Conservation (phyloP, 2,113 vertebrate genomes). For the Sarotherodon lohbergeri region DNA sequence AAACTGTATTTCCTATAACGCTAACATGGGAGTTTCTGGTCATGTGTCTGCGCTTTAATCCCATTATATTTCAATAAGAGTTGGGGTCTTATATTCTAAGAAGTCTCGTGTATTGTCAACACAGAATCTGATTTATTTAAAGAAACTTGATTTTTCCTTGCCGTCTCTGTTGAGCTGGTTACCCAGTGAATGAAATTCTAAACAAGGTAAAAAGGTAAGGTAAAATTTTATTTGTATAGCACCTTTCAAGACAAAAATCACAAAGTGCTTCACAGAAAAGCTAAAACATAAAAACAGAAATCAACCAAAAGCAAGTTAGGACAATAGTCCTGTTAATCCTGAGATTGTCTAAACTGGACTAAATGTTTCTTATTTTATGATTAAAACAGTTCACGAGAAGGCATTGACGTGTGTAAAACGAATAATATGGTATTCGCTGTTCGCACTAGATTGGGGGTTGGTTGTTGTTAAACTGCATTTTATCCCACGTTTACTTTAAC, state of each 20-base stretch:
- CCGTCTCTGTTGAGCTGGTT: neutral
- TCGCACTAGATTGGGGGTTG: neutral
- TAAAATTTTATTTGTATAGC: neutral
- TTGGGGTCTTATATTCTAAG: rapidly evolving
- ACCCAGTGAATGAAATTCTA: neutral
- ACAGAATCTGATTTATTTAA: neutral
- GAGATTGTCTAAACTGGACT: neutral
- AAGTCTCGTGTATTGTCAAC: too few relatives aligned
- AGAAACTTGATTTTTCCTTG: neutral
- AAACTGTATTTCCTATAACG: neutral
- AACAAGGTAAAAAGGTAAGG: neutral
- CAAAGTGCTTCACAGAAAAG: neutral
- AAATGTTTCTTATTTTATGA: neutral
- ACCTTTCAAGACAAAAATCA: neutral
- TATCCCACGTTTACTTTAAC: neutral
- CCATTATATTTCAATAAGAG: neutral
- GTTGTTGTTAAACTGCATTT: neutral
- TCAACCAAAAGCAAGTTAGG: neutral
- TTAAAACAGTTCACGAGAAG: neutral
- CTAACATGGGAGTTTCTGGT: neutral
- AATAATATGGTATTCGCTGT: neutral
- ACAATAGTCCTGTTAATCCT: neutral
- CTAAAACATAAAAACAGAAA: neutral
- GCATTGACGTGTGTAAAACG: neutral
- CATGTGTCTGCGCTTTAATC: neutral